These are phyloP conservation scores for Ormyrus thymus DNA, from an alignment of 2,888 invertebrate genomes.

Conservation along the genomic window DNA sequence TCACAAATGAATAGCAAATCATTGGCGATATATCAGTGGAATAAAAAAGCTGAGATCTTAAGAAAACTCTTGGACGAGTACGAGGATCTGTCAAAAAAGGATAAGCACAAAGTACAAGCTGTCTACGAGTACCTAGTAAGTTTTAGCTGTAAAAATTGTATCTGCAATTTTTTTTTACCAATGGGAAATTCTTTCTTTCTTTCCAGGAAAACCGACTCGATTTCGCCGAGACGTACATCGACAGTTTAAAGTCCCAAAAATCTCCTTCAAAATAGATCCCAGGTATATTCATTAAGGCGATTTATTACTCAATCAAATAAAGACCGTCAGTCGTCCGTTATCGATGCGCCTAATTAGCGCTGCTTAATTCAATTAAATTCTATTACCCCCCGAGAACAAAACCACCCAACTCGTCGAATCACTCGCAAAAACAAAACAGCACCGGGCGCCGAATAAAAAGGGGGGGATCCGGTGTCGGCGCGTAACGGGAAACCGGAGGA, in stretches of 20 bases:
- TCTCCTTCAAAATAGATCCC: neutral
- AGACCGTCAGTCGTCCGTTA: no score
- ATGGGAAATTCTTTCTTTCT: neutral
- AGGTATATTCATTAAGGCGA: no score
- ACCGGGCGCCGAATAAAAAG: neutral
- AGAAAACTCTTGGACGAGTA: slow-evolving; percentile 65
- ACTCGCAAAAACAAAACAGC: no score
- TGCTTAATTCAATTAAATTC: no score
- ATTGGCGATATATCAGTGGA: slow-evolving; percentile 55
- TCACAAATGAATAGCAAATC: no score
- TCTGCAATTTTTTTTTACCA: neutral
- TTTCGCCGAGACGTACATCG: slow-evolving; percentile 61
- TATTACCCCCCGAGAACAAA: no score
- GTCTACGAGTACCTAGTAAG: slow-evolving; percentile 67
- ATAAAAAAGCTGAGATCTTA: slow-evolving; percentile 61
- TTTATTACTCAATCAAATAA: no score
- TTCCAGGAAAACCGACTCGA: slow-evolving; percentile 60
- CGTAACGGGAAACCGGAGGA: slow-evolving; percentile 3
- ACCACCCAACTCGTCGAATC: no score
- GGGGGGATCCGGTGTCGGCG: neutral
- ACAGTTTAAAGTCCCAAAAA: slow-evolving; percentile 30
- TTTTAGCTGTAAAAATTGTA: neutral
- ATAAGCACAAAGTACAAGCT: slow-evolving; percentile 65
- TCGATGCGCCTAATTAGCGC: no score
- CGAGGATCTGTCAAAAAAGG: slow-evolving; percentile 60